Evolutionary conservation across 2,888 invertebrate species (phyloP).

Genomic region (Coecobrya sp.): DNA sequence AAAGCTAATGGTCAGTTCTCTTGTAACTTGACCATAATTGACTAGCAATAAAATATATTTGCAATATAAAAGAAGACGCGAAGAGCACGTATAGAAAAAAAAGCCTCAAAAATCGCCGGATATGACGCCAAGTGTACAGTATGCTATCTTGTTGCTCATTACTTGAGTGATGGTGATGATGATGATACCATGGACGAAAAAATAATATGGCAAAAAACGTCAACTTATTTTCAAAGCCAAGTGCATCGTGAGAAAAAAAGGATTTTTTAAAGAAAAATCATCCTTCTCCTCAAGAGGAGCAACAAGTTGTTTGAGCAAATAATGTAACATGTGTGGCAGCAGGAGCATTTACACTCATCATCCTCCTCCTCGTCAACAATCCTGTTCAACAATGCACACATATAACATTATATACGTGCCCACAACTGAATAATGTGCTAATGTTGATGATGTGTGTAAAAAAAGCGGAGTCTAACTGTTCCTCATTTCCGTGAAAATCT

Average conservation of each 20-base stretch:
- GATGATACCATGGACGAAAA: constrained; percentile 14
- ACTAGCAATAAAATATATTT: no score
- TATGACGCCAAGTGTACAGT: constrained; percentile 9
- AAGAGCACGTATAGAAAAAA: no score
- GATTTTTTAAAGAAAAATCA: neutral
- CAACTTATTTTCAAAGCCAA: constrained; percentile 25
- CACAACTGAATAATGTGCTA: neutral
- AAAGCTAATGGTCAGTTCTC: no score
- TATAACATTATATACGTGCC: neutral
- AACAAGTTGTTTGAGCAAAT: constrained; percentile 28
- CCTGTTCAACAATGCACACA: neutral
- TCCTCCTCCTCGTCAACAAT: constrained; percentile 2
- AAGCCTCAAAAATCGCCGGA: neutral
- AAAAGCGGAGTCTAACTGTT: constrained; percentile 76
- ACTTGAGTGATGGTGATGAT: neutral
- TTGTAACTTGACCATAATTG: no score
- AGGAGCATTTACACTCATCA: neutral
- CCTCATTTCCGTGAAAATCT: constrained; percentile 76
- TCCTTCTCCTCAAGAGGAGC: no score
- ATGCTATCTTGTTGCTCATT: neutral
- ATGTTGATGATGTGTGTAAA: constrained; percentile 13
- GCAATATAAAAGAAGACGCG: no score
- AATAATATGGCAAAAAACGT: neutral
- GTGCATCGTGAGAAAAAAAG: constrained; percentile 17
- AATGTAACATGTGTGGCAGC: constrained; percentile 56